phyloP scores from a whole-genome alignment of 2,797 vertebrate species.

The Leptodactylus fallax region DNA sequence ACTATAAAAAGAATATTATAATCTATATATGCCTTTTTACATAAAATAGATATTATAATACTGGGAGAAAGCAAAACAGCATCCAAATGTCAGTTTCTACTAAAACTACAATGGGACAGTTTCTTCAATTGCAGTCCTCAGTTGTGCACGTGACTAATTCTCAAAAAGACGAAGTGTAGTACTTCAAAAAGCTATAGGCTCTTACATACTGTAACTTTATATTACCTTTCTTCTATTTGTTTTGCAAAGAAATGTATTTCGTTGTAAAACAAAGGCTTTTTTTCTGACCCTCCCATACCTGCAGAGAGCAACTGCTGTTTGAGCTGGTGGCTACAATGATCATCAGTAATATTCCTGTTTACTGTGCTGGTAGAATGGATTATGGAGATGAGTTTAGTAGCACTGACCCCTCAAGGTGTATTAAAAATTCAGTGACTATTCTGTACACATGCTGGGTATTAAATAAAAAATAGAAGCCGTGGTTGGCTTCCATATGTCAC shows the following conservation, averaged over 20 bases:
- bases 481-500: constrained; percentile 25
- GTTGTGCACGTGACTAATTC: too few relatives aligned
- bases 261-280: neutral
- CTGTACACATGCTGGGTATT: constrained; percentile 50
- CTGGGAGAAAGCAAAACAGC: too few relatives aligned
- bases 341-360: constrained; percentile 39
- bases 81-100: too few relatives aligned
- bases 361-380: constrained; percentile 47
- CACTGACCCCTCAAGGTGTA: constrained; percentile 51
- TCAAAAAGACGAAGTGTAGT: too few relatives aligned
- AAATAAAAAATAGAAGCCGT: constrained; percentile 40
- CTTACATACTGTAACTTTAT: neutral
- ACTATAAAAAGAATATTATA: neutral
- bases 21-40: neutral
- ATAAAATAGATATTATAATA: too few relatives aligned
- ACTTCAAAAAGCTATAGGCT: too few relatives aligned
- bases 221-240: neutral
- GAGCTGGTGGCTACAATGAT: constrained; percentile 23
- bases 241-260: neutral
- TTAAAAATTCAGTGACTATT: constrained; percentile 52
- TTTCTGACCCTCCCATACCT: neutral
- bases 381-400: constrained; percentile 49
- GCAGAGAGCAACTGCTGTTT: neutral
- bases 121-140: too few relatives aligned
- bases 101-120: too few relatives aligned